Evolutionary conservation across 2,797 vertebrate genomes (phyloP).

Genomic region (Acrocephalus scirpaceus): DNA sequence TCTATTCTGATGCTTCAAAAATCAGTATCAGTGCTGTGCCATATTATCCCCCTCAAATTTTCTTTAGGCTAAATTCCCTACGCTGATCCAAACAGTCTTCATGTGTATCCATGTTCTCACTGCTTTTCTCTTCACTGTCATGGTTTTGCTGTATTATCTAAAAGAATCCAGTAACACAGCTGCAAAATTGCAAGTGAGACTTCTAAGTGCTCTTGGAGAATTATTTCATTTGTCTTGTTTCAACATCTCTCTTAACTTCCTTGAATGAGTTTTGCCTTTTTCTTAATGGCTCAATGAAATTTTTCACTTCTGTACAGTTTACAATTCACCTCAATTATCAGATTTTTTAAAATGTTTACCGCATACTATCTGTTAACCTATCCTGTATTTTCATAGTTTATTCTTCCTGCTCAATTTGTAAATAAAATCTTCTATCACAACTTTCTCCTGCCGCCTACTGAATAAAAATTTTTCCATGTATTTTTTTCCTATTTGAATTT

Average conservation of each 20-base stretch:
- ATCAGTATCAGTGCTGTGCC: neutral
- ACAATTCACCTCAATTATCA: neutral
- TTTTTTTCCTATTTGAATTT: neutral
- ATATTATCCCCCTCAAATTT: neutral
- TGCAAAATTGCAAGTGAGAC: neutral
- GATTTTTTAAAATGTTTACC: neutral
- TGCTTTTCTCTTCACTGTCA: neutral
- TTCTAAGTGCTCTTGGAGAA: neutral
- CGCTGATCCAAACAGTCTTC: neutral
- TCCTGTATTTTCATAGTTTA: neutral
- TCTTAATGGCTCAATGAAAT: neutral
- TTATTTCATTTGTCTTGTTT: neutral
- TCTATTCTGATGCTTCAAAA: neutral
- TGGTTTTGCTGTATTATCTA: neutral
- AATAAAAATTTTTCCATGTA: neutral
- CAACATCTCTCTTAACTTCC: neutral
- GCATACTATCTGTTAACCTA: neutral
- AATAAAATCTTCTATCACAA: neutral
- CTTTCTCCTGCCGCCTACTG: accelerated
- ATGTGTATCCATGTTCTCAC: neutral
- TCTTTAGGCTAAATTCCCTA: neutral
- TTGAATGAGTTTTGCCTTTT: neutral
- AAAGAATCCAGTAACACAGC: neutral
- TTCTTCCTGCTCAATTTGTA: neutral
- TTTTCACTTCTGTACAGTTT: neutral